phyloP scores from a whole-genome alignment of 2,888 invertebrate genomes.

The Rhyacophila evoluta region DNA sequence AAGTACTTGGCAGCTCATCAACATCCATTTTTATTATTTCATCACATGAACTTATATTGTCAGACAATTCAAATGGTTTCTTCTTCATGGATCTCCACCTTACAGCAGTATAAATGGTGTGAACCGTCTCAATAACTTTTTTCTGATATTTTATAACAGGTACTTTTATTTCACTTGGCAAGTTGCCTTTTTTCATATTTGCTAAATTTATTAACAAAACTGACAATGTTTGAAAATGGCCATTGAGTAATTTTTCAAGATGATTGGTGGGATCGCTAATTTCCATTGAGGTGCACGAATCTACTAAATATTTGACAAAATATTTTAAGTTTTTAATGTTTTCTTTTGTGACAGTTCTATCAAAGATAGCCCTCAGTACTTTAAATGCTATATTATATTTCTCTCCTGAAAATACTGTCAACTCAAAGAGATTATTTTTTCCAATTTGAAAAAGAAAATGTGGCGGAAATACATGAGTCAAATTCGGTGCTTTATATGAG shows the following conservation, averaged over 20 bases:
- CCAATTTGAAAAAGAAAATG: conserved; percentile 59
- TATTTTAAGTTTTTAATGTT: conserved; percentile 36
- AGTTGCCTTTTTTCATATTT: conserved; percentile 40
- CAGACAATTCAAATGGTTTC: not conserved
- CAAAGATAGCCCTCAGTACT: conserved; percentile 43
- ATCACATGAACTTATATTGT: not conserved
- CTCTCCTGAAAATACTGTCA: not conserved
- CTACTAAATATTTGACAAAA: conserved; percentile 33
- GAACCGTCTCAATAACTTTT: conserved; percentile 27
- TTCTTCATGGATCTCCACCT: conserved; percentile 42
- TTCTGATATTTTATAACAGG: conserved; percentile 32
- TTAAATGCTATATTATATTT: conserved; percentile 30
- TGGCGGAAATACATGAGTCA: conserved; percentile 64
- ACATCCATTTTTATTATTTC: not conserved
- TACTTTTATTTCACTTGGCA: conserved; percentile 40
- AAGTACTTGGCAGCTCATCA: not conserved
- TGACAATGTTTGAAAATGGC: conserved; percentile 41
- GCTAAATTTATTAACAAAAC: conserved; percentile 32
- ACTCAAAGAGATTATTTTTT: conserved; percentile 40
- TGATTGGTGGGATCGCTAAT: not conserved
- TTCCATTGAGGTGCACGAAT: not conserved
- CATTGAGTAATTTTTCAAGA: conserved; percentile 29
- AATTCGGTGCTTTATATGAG: conserved; percentile 63
- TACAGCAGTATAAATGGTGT: conserved; percentile 58
- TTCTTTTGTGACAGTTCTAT: conserved; percentile 42